Evolutionary conservation across 1,140 invertebrate genomes (phyloP).

Genomic region (Dendroctonus valens): DNA sequence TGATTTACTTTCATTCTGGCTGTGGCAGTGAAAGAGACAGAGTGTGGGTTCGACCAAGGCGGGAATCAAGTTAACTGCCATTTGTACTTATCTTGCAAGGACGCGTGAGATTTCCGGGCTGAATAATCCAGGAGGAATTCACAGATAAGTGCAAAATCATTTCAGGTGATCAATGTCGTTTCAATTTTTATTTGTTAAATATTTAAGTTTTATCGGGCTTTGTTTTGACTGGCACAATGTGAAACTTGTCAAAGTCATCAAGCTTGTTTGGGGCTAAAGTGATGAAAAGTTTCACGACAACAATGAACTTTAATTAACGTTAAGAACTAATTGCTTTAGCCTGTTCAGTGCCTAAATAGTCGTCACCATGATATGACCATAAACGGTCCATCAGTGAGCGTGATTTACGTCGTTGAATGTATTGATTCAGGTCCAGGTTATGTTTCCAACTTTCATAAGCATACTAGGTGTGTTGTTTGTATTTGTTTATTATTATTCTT

Average conservation of each 20-base stretch:
- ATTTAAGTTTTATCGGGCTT: too few species aligned
- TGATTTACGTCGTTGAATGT: conserved; percentile 40
- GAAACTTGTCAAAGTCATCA: conserved; percentile 7
- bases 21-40: too few species aligned
- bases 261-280: conserved; percentile 23
- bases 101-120: too few species aligned
- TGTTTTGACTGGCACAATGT: not conserved
- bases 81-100: too few species aligned
- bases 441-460: conserved; percentile 70
- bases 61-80: too few species aligned
- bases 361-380: conserved; percentile 2
- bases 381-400: conserved; percentile 14
- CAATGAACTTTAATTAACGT: conserved; percentile 16
- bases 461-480: conserved; percentile 63
- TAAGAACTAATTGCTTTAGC: conserved; percentile 11
- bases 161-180: too few species aligned
- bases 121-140: too few species aligned
- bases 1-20: too few species aligned
- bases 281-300: conserved; percentile 35
- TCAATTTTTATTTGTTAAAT: too few species aligned
- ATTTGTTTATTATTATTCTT: conserved; percentile 33
- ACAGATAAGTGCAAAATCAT: too few species aligned
- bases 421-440: conserved; percentile 60
- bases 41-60: too few species aligned
- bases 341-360: conserved; percentile 2